Evolutionary conservation across 2,888 invertebrate genomes (phyloP), one percentile per base, ranked within the genome.

Genomic region (Germaria angustata): DNA sequence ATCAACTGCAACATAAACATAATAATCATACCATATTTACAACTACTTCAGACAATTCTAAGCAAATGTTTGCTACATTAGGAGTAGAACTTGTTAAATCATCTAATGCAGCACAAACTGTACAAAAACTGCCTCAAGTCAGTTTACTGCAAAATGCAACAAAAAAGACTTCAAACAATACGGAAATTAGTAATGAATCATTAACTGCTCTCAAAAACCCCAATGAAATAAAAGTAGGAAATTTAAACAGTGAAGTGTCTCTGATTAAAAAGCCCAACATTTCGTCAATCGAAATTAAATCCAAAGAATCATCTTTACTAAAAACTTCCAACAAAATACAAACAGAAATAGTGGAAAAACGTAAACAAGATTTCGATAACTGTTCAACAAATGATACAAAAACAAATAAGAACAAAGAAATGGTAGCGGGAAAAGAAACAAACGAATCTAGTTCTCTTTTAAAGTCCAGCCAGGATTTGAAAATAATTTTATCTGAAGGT

Each of bases 161-260:
- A 9, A 79, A 71, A 66, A 69, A 55, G 9, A 9, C 66, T 2
- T 24, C 24, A 55, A 72, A 9, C 22, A 34, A 13, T n/a, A n/a
- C 34, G 6, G 77, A 73, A 55, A 15, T 15, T 55, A 69, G 34
- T 24, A 63, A 63, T 57, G 78, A 81, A 49, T 2, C 59, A 0
- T 15, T 13, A 15, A 61, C 32, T n/a, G 20, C 39, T 34, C 39
- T 41, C 5, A 73, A 72, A 7, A 68, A 49, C 53, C 1, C 75
- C 9, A 41, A 71, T 46, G 82, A 82, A 76, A 75, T 82, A 34
- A 79, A 69, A 22, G 71, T 82, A 1, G 75, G 65, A 13, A 76
- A 76, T 44, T 24, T 82, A 41, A 82, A 61, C 59, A 72, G 63
- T 9, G 83, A 83, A 68, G 80, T 83, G 11, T 83, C 76, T 2